phyloP scores from a whole-genome alignment of 2,888 invertebrate genomes.

The Frankliniella fusca region DNA sequence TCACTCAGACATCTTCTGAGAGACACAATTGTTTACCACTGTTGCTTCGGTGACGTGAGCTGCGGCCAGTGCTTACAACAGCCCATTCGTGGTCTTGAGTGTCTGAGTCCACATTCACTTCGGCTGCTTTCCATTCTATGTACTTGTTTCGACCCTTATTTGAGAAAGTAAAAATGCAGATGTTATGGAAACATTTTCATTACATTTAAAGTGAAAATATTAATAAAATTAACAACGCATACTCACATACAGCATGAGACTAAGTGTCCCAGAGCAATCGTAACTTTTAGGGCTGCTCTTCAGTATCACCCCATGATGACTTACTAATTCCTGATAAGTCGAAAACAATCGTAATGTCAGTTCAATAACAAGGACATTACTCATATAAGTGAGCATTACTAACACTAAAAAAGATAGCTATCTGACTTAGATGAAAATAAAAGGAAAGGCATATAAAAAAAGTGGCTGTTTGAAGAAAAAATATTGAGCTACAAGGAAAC shows the following conservation, averaged over 20 bases:
- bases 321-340: constrained; percentile 61
- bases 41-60: constrained; percentile 38
- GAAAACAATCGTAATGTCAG: background rate
- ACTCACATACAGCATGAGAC: constrained; percentile 60
- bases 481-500: background rate
- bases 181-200: background rate
- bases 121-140: constrained; percentile 80
- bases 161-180: constrained; percentile 17
- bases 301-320: constrained; percentile 74
- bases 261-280: constrained; percentile 66
- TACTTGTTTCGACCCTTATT: constrained; percentile 51
- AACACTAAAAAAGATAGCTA: background rate
- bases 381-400: no score
- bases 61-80: constrained; percentile 68
- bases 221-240: background rate
- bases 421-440: background rate
- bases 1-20: no score
- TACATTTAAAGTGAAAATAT: constrained; percentile 9
- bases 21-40: background rate
- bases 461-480: background rate
- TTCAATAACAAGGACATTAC: background rate
- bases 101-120: constrained; percentile 68
- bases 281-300: constrained; percentile 48
- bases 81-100: constrained; percentile 75
- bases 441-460: background rate